Evolutionary conservation across 1,140 invertebrate species (phyloP).

Genomic region (Hycleus phaleratus): DNA sequence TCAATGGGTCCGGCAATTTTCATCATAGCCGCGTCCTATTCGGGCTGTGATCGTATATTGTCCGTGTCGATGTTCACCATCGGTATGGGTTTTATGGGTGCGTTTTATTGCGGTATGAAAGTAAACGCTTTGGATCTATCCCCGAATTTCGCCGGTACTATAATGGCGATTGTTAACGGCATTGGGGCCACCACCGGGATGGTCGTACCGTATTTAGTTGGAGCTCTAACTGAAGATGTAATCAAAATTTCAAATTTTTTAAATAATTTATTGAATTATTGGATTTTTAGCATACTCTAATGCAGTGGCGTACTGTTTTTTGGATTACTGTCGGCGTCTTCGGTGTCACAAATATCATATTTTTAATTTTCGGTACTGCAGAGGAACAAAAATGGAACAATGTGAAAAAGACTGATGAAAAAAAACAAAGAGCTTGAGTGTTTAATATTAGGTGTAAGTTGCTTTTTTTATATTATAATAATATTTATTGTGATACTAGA

Average conservation of each 20-base stretch:
- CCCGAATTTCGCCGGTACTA: conserved; percentile 72
- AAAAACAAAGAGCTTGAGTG: background rate
- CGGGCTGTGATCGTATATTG: conserved; percentile 59
- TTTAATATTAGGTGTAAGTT: background rate
- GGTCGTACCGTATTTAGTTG: conserved; percentile 68
- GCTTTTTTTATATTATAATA: background rate
- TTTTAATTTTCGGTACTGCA: conserved; percentile 61
- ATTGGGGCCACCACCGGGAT: conserved; percentile 79
- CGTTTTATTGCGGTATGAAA: conserved; percentile 70
- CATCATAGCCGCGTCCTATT: conserved; percentile 71
- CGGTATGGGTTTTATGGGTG: conserved; percentile 69
- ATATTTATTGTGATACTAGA: background rate
- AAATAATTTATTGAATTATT: background rate
- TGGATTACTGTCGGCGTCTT: conserved; percentile 73
- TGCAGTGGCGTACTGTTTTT: conserved; percentile 75
- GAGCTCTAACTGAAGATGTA: conserved; percentile 65
- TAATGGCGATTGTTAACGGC: conserved; percentile 80
- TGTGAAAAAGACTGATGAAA: background rate
- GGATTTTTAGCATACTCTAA: conserved; percentile 54
- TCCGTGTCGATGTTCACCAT: conserved; percentile 61
- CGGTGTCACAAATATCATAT: conserved; percentile 63
- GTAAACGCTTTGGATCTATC: conserved; percentile 77
- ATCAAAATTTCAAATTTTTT: background rate
- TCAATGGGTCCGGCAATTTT: conserved; percentile 63
- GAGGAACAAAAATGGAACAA: conserved; percentile 64